Conservation (phyloP, 2,797 vertebrate genomes). For the Poecile montanus region DNA sequence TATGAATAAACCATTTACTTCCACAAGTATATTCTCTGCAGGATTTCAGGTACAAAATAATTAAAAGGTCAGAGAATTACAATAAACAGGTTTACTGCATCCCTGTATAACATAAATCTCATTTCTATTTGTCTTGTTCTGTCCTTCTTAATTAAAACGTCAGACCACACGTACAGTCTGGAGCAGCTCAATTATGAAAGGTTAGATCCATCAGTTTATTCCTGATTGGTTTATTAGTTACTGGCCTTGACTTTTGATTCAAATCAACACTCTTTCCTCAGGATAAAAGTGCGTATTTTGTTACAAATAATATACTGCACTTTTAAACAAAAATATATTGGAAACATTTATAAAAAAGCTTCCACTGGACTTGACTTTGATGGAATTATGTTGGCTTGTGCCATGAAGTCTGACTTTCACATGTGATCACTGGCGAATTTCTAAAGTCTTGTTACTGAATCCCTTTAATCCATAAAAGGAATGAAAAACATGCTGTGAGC, state of each 20-base stretch:
- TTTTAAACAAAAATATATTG: neutral
- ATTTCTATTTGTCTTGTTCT: neutral
- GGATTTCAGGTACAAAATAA: conserved; percentile 4
- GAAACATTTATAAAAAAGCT: neutral
- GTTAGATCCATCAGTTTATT: neutral
- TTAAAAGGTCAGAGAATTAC: conserved; percentile 8
- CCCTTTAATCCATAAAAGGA: neutral
- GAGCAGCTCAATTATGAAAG: conserved; percentile 3
- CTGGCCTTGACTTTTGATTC: neutral
- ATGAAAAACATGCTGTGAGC: neutral
- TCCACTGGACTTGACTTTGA: neutral
- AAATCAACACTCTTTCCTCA: neutral
- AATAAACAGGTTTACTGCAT: neutral
- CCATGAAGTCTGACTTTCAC: neutral
- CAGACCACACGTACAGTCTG: neutral
- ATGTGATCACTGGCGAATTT: neutral
- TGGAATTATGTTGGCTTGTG: neutral
- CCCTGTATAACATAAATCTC: neutral
- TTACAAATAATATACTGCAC: neutral
- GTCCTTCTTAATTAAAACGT: conserved; percentile 19
- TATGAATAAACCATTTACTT: conserved; percentile 55
- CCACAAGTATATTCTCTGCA: neutral
- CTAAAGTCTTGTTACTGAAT: neutral
- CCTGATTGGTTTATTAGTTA: conserved; percentile 24
- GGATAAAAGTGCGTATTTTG: neutral